Conservation (phyloP, 2,113 vertebrate genomes). For the Halichoerus grypus region DNA sequence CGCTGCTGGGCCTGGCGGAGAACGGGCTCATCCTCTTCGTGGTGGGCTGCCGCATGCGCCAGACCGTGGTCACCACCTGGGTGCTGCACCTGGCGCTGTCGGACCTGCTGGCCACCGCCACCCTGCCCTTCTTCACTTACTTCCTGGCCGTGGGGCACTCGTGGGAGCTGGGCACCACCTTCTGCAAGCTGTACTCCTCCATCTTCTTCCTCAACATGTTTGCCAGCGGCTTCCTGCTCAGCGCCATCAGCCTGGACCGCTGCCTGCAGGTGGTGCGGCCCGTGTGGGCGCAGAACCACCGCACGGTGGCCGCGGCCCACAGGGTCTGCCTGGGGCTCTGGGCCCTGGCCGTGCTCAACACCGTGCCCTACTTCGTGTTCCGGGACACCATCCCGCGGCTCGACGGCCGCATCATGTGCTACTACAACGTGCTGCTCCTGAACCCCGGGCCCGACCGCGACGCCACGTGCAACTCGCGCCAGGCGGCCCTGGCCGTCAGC, state of each 20-base stretch:
- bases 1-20: conserved; percentile 85
- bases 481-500: conserved; percentile 85
- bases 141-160: conserved; percentile 85
- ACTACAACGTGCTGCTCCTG: conserved; percentile 87
- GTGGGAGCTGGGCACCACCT: conserved; percentile 86
- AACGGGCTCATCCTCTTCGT: conserved; percentile 88
- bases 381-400: conserved; percentile 79
- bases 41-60: conserved; percentile 86
- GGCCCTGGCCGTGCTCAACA: conserved; percentile 85
- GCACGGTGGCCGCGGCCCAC: conserved; percentile 71
- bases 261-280: conserved; percentile 87
- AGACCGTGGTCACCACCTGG: conserved; percentile 88
- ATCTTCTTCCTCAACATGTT: conserved; percentile 91
- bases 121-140: conserved; percentile 88
- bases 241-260: conserved; percentile 89
- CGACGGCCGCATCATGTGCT: conserved; percentile 85
- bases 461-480: conserved; percentile 78
- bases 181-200: conserved; percentile 88
- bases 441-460: background rate
- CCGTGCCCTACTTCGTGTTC: conserved; percentile 87
- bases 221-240: conserved; percentile 88
- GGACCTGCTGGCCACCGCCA: conserved; percentile 85
- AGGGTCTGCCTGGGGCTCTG: conserved; percentile 84
- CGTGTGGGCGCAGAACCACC: conserved; percentile 88
- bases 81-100: conserved; percentile 89